Base-by-base conservation (phyloP, 1,140 invertebrate genomes). In the Tribolium madens region DNA sequence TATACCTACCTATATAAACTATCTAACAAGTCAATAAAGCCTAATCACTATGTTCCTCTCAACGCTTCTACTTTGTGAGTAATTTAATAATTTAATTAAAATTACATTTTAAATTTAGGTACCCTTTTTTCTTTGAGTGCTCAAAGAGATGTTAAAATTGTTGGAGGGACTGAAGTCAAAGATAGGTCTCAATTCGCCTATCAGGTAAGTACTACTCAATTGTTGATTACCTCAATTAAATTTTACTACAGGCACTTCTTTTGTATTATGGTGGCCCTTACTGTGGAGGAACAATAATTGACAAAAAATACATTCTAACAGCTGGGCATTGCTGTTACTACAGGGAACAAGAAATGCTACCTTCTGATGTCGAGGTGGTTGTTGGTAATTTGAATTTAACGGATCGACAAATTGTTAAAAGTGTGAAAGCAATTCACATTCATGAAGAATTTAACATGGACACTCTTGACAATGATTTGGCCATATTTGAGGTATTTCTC, bases 221-320 rank as follows among this genome's bases (percentile, higher is more conserved):
- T 26, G 21, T 31, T 31, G 26, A 2, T 31, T 31, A 31, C 7
- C 0, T 1, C 7, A 42, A 42, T 42, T 42, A 17, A 15, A n/a
- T 21, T 64, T 3, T 31, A 13, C 14, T 57, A 10, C 12, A 69
- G 60, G 60, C 21, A 12, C 14, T 42, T 6, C 7, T 69, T 14
- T 6, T 33, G 12, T n/a, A 36, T 3, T 2, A 69, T 15, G 15
- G 15, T 33, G 7, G n/a, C 2, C 60, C 26, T n/a, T 69, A n/a
- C 12, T 69, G 60, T 69, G 60, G 60, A 12, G 60, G 60, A 9
- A 10, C 26, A 6, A 69, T 69, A 33, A 69, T 69, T 13, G 33
- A 14, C 13, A 15, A 33, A 14, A 14, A 36, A 12, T 21, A 69
- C 36, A 12, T 69, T 15, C 15, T 69, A 42, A 69, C 60, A 6